Conservation (phyloP, 2,113 vertebrate genomes). For the Nycticryphes semicollaris region DNA sequence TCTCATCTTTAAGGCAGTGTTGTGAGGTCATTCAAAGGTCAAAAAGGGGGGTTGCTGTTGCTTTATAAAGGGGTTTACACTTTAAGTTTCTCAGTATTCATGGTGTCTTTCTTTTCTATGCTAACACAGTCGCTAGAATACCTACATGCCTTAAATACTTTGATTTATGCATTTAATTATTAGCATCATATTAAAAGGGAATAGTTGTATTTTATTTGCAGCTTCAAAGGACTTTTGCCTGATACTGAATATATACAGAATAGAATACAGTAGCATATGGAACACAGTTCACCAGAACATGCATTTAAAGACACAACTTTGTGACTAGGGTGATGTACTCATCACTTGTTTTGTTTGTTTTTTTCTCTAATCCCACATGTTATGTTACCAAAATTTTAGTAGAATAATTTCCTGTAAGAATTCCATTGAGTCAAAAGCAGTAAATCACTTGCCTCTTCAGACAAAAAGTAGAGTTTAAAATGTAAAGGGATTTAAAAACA, state of each 20-base stretch:
- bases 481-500: slow-evolving; percentile 31
- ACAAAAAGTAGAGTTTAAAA: background rate
- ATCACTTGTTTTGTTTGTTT: background rate
- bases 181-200: background rate
- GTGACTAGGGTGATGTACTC: background rate
- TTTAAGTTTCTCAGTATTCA: background rate
- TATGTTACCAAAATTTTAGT: background rate
- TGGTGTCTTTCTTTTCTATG: background rate
- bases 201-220: background rate
- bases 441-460: background rate
- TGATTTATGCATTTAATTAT: background rate
- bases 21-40: background rate
- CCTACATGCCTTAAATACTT: background rate
- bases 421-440: slow-evolving; percentile 24
- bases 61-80: background rate
- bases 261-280: background rate
- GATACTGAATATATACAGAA: background rate
- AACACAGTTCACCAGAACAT: background rate
- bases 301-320: background rate
- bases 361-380: background rate
- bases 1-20: background rate
- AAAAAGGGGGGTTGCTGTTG: background rate
- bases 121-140: background rate
- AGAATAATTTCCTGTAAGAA: background rate
- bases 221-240: background rate